Conservation (phyloP, 2,797 vertebrate species). For the Hafferia zeledoni region DNA sequence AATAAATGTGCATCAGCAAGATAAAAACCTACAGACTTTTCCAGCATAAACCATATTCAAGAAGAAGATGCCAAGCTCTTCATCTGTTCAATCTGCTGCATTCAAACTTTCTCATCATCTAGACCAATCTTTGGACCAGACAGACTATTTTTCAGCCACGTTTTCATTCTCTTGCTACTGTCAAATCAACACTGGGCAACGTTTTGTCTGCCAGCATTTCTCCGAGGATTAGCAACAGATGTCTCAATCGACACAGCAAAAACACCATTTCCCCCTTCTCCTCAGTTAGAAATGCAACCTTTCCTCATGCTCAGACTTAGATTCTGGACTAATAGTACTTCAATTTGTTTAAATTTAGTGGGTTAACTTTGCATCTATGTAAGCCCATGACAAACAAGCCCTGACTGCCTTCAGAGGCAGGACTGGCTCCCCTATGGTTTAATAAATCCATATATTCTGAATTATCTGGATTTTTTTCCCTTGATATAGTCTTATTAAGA, state of each 20-base stretch:
- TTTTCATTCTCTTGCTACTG: slow-evolving; percentile 42
- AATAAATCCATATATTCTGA: neutral
- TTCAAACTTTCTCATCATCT: slow-evolving; percentile 24
- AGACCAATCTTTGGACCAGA: slow-evolving; percentile 49
- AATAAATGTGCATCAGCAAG: neutral
- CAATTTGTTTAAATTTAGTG: neutral
- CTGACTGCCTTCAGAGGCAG: neutral
- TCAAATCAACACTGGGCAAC: slow-evolving; percentile 52
- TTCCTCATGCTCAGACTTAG: neutral
- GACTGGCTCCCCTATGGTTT: neutral
- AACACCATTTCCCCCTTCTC: neutral
- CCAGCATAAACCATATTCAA: neutral
- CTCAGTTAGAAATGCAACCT: neutral
- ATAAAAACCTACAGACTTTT: neutral
- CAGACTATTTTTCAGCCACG: slow-evolving; percentile 40
- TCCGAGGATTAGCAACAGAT: slow-evolving; percentile 45
- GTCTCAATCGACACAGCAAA: slow-evolving; percentile 34
- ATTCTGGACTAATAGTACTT: neutral
- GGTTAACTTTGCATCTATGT: neutral
- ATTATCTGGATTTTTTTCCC: neutral
- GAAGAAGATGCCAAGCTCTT: slow-evolving; percentile 47
- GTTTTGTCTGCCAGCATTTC: slow-evolving; percentile 19
- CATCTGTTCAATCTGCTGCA: slow-evolving; percentile 52
- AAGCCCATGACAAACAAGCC: neutral
- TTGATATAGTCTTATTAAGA: neutral